Percentiles rank a stretch among this genome's conserved stretches.
Evolutionary conservation across 2,888 invertebrate species (phyloP).

Genomic region (Luperina testacea): DNA sequence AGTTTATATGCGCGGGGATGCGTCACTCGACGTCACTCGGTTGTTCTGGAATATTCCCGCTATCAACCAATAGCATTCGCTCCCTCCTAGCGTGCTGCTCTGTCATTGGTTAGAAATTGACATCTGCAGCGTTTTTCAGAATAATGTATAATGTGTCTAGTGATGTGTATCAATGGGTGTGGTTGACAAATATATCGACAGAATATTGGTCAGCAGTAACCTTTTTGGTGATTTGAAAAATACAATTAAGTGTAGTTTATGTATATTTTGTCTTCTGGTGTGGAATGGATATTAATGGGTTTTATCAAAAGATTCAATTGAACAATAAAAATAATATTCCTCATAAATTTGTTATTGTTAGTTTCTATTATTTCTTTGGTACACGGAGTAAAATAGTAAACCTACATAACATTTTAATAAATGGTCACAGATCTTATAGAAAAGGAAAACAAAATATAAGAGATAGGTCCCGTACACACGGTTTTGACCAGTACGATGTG

Average conservation of each 20-base stretch:
- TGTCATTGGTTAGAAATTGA: constrained; percentile 78
- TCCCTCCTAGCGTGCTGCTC: constrained; percentile 61
- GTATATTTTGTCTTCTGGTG: neutral
- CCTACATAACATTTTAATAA: neutral
- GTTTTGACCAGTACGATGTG: no score
- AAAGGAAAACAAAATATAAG: neutral
- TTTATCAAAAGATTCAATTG: neutral
- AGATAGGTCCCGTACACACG: no score
- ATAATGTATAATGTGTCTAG: constrained; percentile 48
- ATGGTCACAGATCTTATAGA: neutral
- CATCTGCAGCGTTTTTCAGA: constrained; percentile 62
- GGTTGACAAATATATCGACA: constrained; percentile 43
- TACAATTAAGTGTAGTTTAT: neutral
- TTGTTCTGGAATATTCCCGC: constrained; percentile 86
- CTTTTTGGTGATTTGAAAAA: neutral
- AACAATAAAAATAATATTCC: neutral
- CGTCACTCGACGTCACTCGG: constrained; percentile 82
- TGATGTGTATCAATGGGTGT: constrained; percentile 60
- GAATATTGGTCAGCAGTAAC: neutral
- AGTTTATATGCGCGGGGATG: constrained; percentile 76
- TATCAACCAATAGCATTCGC: constrained; percentile 77
- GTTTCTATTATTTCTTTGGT: neutral
- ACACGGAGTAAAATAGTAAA: neutral
- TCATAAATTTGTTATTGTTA: neutral
- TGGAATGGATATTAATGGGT: neutral